Evolutionary conservation across 1,140 invertebrate genomes (phyloP).

Genomic region (Aricia agestis): DNA sequence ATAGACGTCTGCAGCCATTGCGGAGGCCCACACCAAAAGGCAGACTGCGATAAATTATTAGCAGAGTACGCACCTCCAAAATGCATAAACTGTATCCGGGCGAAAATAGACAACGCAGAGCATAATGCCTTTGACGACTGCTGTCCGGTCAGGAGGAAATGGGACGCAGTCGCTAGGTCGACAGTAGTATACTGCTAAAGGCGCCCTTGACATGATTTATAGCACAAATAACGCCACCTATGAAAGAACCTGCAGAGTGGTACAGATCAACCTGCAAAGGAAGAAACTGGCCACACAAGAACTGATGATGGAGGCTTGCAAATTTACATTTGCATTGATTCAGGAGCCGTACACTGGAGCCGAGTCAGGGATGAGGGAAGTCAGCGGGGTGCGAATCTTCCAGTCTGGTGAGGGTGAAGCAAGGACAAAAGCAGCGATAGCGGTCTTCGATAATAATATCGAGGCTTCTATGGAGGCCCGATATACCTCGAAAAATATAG

Average conservation of each 20-base stretch:
- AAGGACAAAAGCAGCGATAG: too few relatives aligned
- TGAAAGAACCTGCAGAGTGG: neutral
- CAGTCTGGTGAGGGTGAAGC: neutral
- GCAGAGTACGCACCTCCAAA: neutral
- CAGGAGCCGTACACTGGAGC: constrained; percentile 10
- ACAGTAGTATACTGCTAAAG: constrained; percentile 5
- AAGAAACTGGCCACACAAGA: neutral
- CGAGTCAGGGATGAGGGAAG: neutral
- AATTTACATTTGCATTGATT: constrained; percentile 1
- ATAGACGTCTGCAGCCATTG: constrained; percentile 25
- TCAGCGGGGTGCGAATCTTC: neutral
- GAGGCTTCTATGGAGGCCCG: too few relatives aligned
- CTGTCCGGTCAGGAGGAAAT: constrained; percentile 12
- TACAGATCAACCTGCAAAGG: constrained; percentile 1
- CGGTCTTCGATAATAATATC: too few relatives aligned
- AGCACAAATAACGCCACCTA: too few relatives aligned
- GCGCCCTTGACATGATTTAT: neutral
- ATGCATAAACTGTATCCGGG: neutral
- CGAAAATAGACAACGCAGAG: neutral
- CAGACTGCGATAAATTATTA: constrained; percentile 16
- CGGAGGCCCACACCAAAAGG: constrained; percentile 15
- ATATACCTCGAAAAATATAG: constrained; percentile 11
- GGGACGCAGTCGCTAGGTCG: constrained; percentile 5
- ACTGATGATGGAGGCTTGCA: neutral
- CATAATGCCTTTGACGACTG: constrained; percentile 15